A percentile compares a stretch with the other conserved stretches of the same genome.
Conservation (phyloP, 2,113 vertebrate species). For the Tretioscincus oriximinensis region DNA sequence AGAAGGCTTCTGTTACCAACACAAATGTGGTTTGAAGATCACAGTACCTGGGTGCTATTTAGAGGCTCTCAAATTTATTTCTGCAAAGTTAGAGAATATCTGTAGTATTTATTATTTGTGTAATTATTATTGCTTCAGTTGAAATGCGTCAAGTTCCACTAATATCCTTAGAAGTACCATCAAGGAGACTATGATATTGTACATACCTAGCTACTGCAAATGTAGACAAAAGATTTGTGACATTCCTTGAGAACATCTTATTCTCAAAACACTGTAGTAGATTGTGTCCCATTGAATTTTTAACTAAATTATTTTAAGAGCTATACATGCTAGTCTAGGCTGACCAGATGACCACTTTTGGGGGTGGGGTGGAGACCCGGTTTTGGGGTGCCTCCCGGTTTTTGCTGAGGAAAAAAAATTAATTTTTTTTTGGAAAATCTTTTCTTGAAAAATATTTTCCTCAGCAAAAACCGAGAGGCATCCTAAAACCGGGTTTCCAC, state of each 20-base stretch:
- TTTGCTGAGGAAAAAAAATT: no score
- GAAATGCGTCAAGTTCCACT: neutral
- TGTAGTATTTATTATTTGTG: neutral
- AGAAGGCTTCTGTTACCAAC: no score
- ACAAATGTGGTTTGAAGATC: no score
- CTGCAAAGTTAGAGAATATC: neutral
- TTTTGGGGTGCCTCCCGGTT: no score
- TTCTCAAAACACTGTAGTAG: neutral
- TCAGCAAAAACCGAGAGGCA: no score
- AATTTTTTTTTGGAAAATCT: no score
- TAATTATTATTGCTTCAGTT: neutral
- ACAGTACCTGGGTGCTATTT: no score
- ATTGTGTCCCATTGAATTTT: neutral
- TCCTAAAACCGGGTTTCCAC: no score
- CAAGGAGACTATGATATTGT: neutral
- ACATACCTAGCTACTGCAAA: neutral
- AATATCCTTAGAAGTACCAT: slow-evolving; percentile 4
- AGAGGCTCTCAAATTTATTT: neutral
- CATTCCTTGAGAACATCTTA: no score
- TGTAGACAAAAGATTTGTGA: neutral
- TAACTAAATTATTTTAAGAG: neutral
- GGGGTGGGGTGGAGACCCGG: no score
- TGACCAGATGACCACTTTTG: no score
- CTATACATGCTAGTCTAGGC: neutral
- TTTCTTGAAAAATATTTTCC: no score